Base-by-base conservation (phyloP, 2,888 invertebrate species). In the Drosophila conformis region DNA sequence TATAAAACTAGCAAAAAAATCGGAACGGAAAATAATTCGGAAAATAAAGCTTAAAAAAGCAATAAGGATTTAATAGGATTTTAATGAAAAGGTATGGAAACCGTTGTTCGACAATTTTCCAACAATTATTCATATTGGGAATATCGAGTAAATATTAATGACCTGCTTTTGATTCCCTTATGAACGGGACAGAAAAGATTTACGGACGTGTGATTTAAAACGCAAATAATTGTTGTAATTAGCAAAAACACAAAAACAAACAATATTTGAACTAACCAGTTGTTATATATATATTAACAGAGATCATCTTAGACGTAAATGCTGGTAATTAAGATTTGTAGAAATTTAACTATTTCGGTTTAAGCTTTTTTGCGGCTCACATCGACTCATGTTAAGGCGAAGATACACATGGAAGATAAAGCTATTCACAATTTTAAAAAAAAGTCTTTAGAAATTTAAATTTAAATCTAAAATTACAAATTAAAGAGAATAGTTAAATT, bases 181-280 rank as follows among this genome's bases (percentile, higher is more conserved):
- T 27, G 10, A 25, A 36, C 18, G 15, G 6, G 8, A 31, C 13
- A 13, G 13, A 21, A 13, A 13, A 21, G 0, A 7, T 46, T 42
- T 21, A 21, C 21, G 42, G 6, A 13, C 42, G 21, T 13, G 15
- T 7, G 21, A 58, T 13, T 59, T 35, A 46, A 46, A 33, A 10
- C 27, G 21, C 15, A 48, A 27, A 21, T 46, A 27, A 54, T 56
- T 51, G 25, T 25, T 25, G 31, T 42, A 52, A 52, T 57, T 36
- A 13, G 15, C 48, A 25, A 49, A 56, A 25, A 27, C 27, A 27
- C 27, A 27, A 27, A 27, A 27, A 4, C 13, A 21, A 46, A 21
- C 13, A 21, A 21, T 21, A 46, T 21, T 46, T 1, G 1, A 21
- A 46, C 7, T 46, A 13, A 42, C 11, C 2, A 21, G 5, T 5